Evolutionary conservation across 2,888 invertebrate genomes (phyloP), one percentile per base, ranked within the genome.

Genomic region (Meandrusa payeni): DNA sequence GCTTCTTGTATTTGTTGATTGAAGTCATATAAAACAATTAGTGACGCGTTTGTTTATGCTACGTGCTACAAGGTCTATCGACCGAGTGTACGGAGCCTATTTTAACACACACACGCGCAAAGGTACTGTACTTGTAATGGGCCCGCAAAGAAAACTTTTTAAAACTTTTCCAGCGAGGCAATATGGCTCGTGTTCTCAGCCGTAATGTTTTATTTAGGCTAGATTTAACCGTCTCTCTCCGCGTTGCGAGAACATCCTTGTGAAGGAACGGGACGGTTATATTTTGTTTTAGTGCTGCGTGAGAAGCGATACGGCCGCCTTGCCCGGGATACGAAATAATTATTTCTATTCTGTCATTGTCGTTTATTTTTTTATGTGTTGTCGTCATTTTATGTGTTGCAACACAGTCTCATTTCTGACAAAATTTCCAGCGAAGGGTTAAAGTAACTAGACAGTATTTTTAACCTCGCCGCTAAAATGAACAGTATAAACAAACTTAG

Each of bases 141-240:
- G 82, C 80, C 87, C 82, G 86, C 85, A 87, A 88, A 88, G 86
- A 86, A 88, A 88, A 88, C 81, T 88, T 88, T 88, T 88, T 76
- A 88, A 87, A 88, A 88, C 85, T 88, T 88, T 88, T 83, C 79
- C 85, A 82, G 76, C 82, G 82, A 87, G 83, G 88, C 88, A 88
- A 88, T 88, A 88, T 87, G 87, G 87, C 87, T 85, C 86, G 85
- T 82, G 85, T 86, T 87, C 85, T 81, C 80, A 78, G 76, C 77
- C 86, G 81, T 81, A 78, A 83, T 80, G 80, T 83, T 86, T 87
- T 87, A 88, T 88, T 86, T 85, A 82, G 85, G 81, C 75, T 77
- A 77, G 79, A 68, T 64, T 73, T 50, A 64, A 60, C 70, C 59
- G 60, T 85, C 85, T 68, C 73, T 55, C 59, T 88, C 78, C 64